Percentiles rank a stretch among this genome's conserved stretches.
Evolutionary conservation across 2,797 vertebrate species (phyloP).

Genomic region (Gymnopithys bicolor): DNA sequence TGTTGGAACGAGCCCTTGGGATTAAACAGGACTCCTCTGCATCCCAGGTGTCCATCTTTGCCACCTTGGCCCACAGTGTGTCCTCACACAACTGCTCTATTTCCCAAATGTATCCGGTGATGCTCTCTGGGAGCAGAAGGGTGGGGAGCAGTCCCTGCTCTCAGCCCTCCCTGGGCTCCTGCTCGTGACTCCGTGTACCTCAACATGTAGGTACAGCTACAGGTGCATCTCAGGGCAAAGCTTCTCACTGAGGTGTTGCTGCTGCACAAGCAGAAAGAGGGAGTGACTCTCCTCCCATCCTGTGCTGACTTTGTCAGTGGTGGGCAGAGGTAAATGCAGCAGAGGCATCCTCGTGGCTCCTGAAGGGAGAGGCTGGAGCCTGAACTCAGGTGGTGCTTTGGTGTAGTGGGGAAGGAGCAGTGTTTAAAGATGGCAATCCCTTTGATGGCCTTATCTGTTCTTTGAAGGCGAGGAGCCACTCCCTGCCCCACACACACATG

Average conservation of each 20-base stretch:
- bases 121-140: background rate
- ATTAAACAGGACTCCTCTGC: background rate
- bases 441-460: slow-evolving; percentile 53
- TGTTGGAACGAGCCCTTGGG: background rate
- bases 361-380: background rate
- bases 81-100: background rate
- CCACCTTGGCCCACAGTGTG: background rate
- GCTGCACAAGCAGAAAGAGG: background rate
- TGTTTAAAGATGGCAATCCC: background rate
- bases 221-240: background rate
- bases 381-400: background rate
- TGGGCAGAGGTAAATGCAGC: background rate
- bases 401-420: background rate
- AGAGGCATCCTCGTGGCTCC: background rate
- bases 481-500: background rate
- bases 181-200: accelerated
- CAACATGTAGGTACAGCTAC: accelerated
- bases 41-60: background rate
- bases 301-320: background rate
- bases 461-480: slow-evolving; percentile 30
- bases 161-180: background rate
- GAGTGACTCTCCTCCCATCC: background rate
- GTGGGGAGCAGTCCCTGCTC: background rate
- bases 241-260: background rate
- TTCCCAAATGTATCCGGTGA: accelerated